Base-by-base conservation (phyloP, 2,113 vertebrate genomes). In the Porphyrio hochstetteri region DNA sequence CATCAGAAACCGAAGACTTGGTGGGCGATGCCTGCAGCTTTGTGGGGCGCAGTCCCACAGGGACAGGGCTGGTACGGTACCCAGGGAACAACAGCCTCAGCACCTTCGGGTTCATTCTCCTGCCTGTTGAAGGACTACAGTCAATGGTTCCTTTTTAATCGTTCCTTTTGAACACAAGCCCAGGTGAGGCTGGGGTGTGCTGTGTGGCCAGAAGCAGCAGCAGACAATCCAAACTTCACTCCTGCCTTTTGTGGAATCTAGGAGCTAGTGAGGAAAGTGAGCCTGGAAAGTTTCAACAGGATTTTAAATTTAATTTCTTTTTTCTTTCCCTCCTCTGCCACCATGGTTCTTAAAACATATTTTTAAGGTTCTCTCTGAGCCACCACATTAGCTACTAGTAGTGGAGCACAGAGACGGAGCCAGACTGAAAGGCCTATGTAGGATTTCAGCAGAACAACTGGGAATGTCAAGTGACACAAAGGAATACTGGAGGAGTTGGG, bases 1-100 rank as follows among this genome's bases (percentile, higher is more conserved):
- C 48, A 24, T 10, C 65, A 63, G 38, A 56, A 84, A 28, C 60
- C 16, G 12, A 0, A 4, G 50, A 24, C 19, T 50, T 1, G 0
- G 53, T 10, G 11, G 38, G 68, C 87, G 56, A 3, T 16, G 44
- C 46, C 31, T 53, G 71, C 25, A 16, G 18, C 23, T 63, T 6
- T 27, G 16, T 6, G 75, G 60, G 42, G 35, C 3, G 6, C 40
- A 27, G 60, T 23, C 23, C 57, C 67, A 29, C 16, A 33, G 36
- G 35, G 55, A 36, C 18, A 69, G 53, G 19, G 25, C 15, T 57
- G 24, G 12, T 5, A 19, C 18, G 3, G 16, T 29, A 24, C 46
- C 10, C 38, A 40, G 42, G 36, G 33, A 46, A 44, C 11, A 28
- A 17, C 31, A 48, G 31, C 61, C 57, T 33, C 35, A 40, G 29